These are phyloP conservation scores for Acrobasis suavella DNA, from an alignment of 2,888 invertebrate genomes.

Conservation along the genomic window DNA sequence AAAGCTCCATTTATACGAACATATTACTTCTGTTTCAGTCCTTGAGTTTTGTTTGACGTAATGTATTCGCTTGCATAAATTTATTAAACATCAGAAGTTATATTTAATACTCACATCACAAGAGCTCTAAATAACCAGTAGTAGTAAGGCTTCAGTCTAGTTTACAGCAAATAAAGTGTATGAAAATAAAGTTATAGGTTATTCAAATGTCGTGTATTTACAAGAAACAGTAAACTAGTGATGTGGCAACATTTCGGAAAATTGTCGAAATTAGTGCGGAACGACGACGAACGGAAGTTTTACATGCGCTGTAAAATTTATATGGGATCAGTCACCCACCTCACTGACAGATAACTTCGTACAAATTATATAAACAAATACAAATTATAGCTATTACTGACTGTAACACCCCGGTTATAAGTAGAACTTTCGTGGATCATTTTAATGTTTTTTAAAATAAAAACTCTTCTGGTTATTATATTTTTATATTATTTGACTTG, in stretches of 20 bases:
- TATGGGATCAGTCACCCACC: constrained; percentile 50
- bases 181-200: too few relatives aligned
- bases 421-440: background rate
- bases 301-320: constrained; percentile 44
- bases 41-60: too few relatives aligned
- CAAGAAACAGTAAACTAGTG: constrained; percentile 22
- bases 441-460: too few relatives aligned
- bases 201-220: background rate
- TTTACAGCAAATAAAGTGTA: background rate
- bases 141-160: background rate
- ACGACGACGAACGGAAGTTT: constrained; percentile 25
- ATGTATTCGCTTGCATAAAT: too few relatives aligned
- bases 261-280: constrained; percentile 30
- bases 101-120: too few relatives aligned
- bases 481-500: too few relatives aligned
- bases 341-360: constrained; percentile 24
- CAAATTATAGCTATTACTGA: constrained; percentile 8
- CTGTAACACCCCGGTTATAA: background rate
- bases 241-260: constrained; percentile 32
- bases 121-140: too few relatives aligned
- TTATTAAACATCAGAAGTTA: too few relatives aligned
- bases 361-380: too few relatives aligned
- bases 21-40: too few relatives aligned
- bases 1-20: too few relatives aligned
- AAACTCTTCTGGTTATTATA: too few relatives aligned